Conservation (phyloP, 1,140 invertebrate species). For the Penaeus indicus region DNA sequence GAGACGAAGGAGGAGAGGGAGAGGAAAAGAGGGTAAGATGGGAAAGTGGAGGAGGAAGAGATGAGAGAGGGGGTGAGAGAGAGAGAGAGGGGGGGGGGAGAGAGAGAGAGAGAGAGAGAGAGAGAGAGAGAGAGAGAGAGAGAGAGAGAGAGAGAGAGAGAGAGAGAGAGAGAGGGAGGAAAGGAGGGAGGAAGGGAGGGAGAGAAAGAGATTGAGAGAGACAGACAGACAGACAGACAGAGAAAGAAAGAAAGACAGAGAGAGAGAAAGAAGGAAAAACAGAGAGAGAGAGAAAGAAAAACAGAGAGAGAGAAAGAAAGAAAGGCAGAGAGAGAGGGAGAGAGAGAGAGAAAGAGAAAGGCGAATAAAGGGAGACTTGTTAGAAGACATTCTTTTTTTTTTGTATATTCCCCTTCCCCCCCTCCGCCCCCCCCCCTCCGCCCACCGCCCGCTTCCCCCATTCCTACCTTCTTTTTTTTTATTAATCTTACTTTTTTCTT, state of each 20-base stretch:
- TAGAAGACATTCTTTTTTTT: too few relatives aligned
- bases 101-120: background rate
- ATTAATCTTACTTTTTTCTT: slow-evolving; percentile 3
- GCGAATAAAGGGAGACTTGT: slow-evolving; percentile 1
- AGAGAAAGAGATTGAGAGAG: slow-evolving; percentile 2
- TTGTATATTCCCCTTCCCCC: background rate
- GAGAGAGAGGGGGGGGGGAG: background rate
- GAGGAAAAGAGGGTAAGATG: background rate
- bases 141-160: slow-evolving; percentile 23
- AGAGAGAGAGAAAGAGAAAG: slow-evolving; percentile 9
- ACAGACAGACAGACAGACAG: background rate
- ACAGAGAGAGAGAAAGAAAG: background rate
- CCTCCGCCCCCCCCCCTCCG: background rate
- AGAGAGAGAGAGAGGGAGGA: background rate
- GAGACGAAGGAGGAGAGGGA: background rate
- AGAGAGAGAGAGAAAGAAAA: background rate
- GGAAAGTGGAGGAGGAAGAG: background rate
- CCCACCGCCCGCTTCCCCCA: background rate
- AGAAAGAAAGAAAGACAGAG: background rate
- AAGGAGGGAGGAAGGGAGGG: background rate
- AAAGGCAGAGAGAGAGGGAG: too few relatives aligned
- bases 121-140: slow-evolving; percentile 22
- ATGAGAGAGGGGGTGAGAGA: background rate
- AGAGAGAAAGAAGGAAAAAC: background rate
- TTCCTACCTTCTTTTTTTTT: slow-evolving; percentile 12